Percentiles rank a stretch among this genome's conserved stretches.
Evolutionary conservation across 1,140 invertebrate genomes (phyloP).

Genomic region (Periplaneta americana): DNA sequence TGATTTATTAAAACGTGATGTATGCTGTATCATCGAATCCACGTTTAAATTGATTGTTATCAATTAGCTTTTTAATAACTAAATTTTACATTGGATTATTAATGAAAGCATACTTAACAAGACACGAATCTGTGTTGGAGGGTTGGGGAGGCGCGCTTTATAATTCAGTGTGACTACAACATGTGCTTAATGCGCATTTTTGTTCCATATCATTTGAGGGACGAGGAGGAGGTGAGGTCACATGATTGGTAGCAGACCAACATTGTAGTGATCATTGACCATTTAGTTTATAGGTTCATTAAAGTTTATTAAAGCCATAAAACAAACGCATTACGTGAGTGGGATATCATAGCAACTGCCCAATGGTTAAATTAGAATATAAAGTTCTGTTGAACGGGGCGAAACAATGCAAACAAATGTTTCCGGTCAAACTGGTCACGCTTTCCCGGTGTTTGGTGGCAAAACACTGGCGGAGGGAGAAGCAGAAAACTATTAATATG

Average conservation of each 20-base stretch:
- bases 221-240: too few species aligned
- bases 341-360: neutral
- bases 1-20: too few species aligned
- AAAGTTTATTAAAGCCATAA: neutral
- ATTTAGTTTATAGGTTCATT: neutral
- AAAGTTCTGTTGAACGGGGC: neutral
- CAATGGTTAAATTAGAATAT: neutral
- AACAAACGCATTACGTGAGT: neutral
- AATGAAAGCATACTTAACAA: too few species aligned
- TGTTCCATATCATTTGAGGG: neutral
- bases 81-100: too few species aligned
- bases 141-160: too few species aligned
- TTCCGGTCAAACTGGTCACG: too few species aligned
- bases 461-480: neutral
- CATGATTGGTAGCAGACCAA: neutral
- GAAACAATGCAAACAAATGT: neutral
- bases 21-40: too few species aligned
- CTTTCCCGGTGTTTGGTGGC: neutral
- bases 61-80: too few species aligned
- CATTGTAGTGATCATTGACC: neutral
- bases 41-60: too few species aligned
- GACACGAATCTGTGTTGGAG: too few species aligned
- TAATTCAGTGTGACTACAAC: too few species aligned
- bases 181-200: neutral
- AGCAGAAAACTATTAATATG: neutral